Percentiles rank a stretch among this genome's conserved stretches.
Conservation (phyloP, 2,888 invertebrate species). For the Eudasyphora cyanicolor region DNA sequence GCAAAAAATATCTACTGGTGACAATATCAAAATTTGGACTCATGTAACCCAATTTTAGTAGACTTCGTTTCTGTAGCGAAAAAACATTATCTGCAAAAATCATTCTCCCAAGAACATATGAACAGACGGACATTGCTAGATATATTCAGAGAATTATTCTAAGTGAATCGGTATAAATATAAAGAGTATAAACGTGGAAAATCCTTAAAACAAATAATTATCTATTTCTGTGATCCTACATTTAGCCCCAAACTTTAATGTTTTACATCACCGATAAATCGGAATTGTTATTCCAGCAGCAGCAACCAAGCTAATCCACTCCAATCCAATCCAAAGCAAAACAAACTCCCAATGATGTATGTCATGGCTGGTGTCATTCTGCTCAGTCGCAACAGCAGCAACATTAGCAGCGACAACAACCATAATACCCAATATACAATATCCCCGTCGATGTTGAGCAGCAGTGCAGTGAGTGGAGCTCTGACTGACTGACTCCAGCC, state of each 20-base stretch:
- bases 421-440: too few species aligned
- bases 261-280: not conserved
- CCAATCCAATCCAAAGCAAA: not conserved
- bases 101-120: too few species aligned
- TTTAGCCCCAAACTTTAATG: constrained; percentile 23
- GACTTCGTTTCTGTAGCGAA: too few species aligned
- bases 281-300: not conserved
- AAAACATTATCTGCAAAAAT: too few species aligned
- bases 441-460: not conserved
- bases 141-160: too few species aligned
- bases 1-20: too few species aligned
- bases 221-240: not conserved
- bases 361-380: constrained; percentile 60
- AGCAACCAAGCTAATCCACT: not conserved
- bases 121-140: too few species aligned
- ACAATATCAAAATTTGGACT: too few species aligned
- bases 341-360: constrained; percentile 56
- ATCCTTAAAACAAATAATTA: too few species aligned
- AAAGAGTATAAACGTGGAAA: too few species aligned
- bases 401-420: not conserved
- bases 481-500: not conserved
- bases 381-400: not conserved
- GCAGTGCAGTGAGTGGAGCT: not conserved
- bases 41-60: too few species aligned
- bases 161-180: too few species aligned